Evolutionary conservation across 1,140 invertebrate genomes (phyloP).

Genomic region (Oncopeltus fasciatus): DNA sequence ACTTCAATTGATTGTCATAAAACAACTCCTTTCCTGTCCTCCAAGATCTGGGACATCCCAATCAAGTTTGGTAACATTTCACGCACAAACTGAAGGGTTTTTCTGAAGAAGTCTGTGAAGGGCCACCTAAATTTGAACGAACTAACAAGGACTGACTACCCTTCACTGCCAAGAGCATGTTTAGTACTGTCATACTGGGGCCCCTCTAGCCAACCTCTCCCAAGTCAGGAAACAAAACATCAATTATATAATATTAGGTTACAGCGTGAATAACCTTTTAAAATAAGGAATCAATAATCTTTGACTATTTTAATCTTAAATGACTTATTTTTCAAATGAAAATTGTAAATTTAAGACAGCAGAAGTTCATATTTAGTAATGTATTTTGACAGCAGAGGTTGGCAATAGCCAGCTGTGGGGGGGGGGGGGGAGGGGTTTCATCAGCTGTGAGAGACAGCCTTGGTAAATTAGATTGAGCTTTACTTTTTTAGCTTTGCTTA

Average conservation of each 20-base stretch:
- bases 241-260: too few relatives aligned
- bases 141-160: constrained; percentile 1
- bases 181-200: not conserved
- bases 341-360: too few relatives aligned
- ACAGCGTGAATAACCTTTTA: too few relatives aligned
- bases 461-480: too few relatives aligned
- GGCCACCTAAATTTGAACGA: not conserved
- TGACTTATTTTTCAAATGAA: too few relatives aligned
- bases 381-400: not conserved
- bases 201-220: not conserved
- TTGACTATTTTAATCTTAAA: too few relatives aligned
- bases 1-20: constrained; percentile 7
- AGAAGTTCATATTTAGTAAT: too few relatives aligned
- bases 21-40: not conserved
- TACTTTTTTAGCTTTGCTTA: too few relatives aligned
- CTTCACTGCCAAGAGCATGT: constrained; percentile 9
- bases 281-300: too few relatives aligned
- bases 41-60: not conserved
- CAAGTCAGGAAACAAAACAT: not conserved
- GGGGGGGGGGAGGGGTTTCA: too few relatives aligned
- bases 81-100: not conserved
- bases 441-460: constrained; percentile 4
- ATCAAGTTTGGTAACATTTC: constrained; percentile 6
- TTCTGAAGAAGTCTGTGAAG: not conserved
- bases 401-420: constrained; percentile 7